Evolutionary conservation across 2,113 vertebrate species (phyloP).

Genomic region (Daubentonia madagascariensis): DNA sequence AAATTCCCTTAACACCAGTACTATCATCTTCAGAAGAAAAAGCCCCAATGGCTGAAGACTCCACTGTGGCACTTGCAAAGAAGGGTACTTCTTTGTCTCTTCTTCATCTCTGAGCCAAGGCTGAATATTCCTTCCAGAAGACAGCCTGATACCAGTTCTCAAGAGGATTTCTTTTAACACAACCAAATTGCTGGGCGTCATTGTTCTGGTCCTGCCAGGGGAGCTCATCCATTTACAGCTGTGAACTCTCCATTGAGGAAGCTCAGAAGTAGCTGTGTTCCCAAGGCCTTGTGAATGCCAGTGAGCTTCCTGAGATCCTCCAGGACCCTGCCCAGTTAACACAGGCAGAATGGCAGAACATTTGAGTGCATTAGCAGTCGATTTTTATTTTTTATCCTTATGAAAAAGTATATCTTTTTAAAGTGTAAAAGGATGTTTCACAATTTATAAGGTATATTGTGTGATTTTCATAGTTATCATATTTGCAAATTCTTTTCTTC

Average conservation of each 20-base stretch:
- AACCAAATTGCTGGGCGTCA: not conserved
- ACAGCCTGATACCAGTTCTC: not conserved
- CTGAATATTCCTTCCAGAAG: not conserved
- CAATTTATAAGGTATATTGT: not conserved
- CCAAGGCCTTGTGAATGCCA: not conserved
- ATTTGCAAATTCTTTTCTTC: not conserved
- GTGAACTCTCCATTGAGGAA: not conserved
- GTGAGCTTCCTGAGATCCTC: not conserved
- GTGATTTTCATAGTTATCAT: not conserved
- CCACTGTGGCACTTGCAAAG: not conserved
- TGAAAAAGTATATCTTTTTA: not conserved
- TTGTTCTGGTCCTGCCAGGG: not conserved
- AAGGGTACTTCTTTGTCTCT: not conserved
- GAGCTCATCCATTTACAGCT: not conserved
- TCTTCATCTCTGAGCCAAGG: not conserved
- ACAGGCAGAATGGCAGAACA: not conserved
- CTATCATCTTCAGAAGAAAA: not conserved
- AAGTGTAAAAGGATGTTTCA: not conserved
- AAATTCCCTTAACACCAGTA: not conserved
- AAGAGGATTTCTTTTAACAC: constrained; percentile 13
- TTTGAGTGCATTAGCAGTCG: not conserved
- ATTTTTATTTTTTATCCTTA: not conserved
- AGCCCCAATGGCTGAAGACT: not conserved
- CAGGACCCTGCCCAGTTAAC: not conserved
- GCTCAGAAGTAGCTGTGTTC: not conserved